Conservation (phyloP, 2,113 vertebrate species). For the Athene cunicularia region DNA sequence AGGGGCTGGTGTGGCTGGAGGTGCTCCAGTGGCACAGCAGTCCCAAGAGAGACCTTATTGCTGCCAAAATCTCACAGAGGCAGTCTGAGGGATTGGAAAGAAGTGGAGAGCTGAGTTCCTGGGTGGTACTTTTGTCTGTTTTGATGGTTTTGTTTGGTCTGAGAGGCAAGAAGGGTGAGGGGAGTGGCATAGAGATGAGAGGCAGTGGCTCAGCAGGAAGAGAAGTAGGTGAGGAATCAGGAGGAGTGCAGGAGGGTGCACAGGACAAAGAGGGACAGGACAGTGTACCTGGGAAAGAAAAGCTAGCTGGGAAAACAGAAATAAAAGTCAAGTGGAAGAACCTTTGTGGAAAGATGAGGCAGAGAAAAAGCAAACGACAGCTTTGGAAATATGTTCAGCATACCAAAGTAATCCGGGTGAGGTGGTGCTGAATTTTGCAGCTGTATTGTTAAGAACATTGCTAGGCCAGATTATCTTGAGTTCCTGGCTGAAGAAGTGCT, state of each 20-base stretch:
- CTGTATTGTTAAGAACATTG: not conserved
- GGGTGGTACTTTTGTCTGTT: not conserved
- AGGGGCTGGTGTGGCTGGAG: not conserved
- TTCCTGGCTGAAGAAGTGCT: not conserved
- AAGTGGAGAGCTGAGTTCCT: not conserved
- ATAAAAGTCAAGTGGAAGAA: not conserved
- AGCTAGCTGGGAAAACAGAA: not conserved
- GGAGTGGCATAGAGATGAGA: not conserved
- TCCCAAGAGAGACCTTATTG: not conserved
- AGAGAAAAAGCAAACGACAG: not conserved
- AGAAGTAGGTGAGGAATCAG: not conserved
- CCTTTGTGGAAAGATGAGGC: not conserved
- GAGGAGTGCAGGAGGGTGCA: not conserved
- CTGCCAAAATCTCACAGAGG: not conserved
- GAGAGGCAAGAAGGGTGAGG: not conserved
- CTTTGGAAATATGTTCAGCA: not conserved
- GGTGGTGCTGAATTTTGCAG: not conserved
- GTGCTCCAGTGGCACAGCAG: not conserved
- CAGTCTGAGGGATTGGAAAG: not conserved
- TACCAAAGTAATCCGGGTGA: not conserved
- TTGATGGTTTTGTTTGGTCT: not conserved
- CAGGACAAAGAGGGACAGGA: fast-evolving
- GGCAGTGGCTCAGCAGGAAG: not conserved
- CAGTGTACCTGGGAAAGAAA: not conserved
- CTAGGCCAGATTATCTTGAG: not conserved